Evolutionary conservation across 2,888 invertebrate species (phyloP).

Genomic region (Eueremaeus valkanovi): DNA sequence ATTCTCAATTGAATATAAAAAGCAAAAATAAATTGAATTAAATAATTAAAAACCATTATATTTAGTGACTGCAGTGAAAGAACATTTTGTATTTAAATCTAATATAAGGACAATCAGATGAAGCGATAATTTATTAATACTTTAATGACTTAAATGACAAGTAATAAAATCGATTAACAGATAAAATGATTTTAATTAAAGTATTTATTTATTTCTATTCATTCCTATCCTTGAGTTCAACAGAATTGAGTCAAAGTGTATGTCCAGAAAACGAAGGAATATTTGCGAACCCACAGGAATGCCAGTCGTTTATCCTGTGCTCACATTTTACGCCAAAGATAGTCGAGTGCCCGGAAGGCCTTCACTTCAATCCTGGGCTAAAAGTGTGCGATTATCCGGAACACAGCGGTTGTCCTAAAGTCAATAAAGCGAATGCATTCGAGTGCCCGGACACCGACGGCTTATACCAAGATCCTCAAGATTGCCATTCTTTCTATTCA

Average conservation of each 20-base stretch:
- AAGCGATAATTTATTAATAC: too few relatives aligned
- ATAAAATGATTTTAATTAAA: too few relatives aligned
- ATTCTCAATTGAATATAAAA: too few relatives aligned
- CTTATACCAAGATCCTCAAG: neutral
- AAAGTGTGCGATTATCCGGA: constrained; percentile 15
- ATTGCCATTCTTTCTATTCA: constrained; percentile 10
- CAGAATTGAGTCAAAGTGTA: neutral
- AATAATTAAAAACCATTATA: too few relatives aligned
- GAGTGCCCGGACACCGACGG: neutral
- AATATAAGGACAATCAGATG: too few relatives aligned
- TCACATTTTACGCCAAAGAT: neutral
- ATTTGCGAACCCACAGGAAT: neutral
- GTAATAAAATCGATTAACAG: neutral
- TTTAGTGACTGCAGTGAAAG: too few relatives aligned
- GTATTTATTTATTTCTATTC: too few relatives aligned
- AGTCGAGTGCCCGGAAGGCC: neutral
- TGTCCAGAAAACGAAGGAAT: neutral
- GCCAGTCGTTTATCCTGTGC: neutral
- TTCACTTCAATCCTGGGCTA: neutral
- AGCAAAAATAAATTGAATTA: too few relatives aligned
- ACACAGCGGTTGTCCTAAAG: neutral
- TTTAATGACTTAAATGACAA: neutral
- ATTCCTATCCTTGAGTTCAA: too few relatives aligned
- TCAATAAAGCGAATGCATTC: neutral
- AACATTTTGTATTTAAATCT: too few relatives aligned